These are phyloP conservation scores for Gnatocerus cornutus DNA, from an alignment of 2,888 invertebrate genomes.

Conservation along the genomic window DNA sequence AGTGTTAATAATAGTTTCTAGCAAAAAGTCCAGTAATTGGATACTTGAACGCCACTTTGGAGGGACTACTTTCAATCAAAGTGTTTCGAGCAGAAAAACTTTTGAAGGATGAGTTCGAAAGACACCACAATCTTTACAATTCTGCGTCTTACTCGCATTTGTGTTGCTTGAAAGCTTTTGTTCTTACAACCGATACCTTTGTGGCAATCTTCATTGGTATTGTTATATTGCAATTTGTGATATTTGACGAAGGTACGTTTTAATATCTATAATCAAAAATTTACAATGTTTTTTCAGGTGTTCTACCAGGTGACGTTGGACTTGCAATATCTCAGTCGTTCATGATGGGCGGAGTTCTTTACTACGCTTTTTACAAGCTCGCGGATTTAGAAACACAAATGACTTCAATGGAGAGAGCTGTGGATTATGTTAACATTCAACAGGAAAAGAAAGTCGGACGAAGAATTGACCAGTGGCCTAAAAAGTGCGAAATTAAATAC, in stretches of 20 bases:
- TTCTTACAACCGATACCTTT: constrained; percentile 54
- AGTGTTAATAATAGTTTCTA: constrained; percentile 44
- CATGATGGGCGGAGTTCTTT: constrained; percentile 78
- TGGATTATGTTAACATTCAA: constrained; percentile 69
- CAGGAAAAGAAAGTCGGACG: constrained; percentile 60
- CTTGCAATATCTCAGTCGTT: constrained; percentile 87
- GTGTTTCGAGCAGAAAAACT: constrained; percentile 57
- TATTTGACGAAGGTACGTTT: constrained; percentile 24
- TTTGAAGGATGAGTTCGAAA: constrained; percentile 59
- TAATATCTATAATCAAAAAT: constrained; percentile 9
- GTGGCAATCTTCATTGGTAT: constrained; percentile 16
- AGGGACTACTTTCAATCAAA: constrained; percentile 61
- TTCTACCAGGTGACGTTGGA: constrained; percentile 77
- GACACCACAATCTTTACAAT: constrained; percentile 59
- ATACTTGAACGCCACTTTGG: constrained; percentile 61
- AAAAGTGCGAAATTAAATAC: constrained; percentile 79
- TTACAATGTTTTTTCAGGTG: constrained; percentile 23
- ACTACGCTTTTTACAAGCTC: constrained; percentile 81
- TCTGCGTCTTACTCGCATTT: constrained; percentile 49
- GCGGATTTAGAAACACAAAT: constrained; percentile 85
- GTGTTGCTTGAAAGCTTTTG: constrained; percentile 63
- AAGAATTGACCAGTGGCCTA: constrained; percentile 82
- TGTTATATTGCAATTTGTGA: constrained; percentile 37
- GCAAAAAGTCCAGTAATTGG: constrained; percentile 62
- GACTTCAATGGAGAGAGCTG: constrained; percentile 89